Conservation (phyloP, 1,140 invertebrate genomes). For the Zaprionus africanus region DNA sequence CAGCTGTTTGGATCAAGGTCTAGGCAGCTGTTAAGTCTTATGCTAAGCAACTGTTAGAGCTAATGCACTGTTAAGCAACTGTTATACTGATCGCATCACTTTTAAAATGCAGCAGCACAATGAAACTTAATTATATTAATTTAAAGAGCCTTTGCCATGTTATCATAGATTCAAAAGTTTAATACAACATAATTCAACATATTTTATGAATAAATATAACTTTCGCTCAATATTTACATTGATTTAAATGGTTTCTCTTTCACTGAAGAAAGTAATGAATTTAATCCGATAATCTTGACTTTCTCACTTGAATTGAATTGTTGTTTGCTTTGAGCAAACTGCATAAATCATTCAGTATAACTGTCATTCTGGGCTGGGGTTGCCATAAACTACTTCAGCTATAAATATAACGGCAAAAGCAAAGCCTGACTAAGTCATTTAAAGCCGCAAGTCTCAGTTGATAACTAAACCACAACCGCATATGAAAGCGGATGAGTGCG, state of each 20-base stretch:
- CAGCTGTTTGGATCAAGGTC: too few species aligned
- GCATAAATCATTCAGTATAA: slow-evolving; percentile 3
- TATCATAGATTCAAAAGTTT: too few species aligned
- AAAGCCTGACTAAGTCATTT: slow-evolving; percentile 19
- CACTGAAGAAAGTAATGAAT: neutral
- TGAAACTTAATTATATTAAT: too few species aligned
- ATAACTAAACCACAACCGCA: slow-evolving; percentile 31
- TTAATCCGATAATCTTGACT: neutral
- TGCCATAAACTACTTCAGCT: slow-evolving; percentile 1
- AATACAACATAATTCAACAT: too few species aligned
- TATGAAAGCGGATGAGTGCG: slow-evolving; percentile 26
- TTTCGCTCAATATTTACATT: neutral
- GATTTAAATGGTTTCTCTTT: neutral
- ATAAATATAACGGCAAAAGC: slow-evolving; percentile 32
- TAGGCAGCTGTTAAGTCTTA: too few species aligned
- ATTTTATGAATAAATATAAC: too few species aligned
- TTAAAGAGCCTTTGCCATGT: too few species aligned
- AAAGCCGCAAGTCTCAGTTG: slow-evolving; percentile 9
- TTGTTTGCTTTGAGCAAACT: neutral
- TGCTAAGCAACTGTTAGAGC: too few species aligned
- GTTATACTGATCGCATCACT: too few species aligned
- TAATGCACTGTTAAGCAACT: too few species aligned
- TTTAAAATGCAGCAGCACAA: too few species aligned
- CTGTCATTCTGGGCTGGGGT: neutral
- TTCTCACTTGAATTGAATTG: neutral